Percentiles rank a stretch among this genome's conserved stretches.
Conservation (phyloP, 2,797 vertebrate genomes). For the Petrocephalus schoutedeni region DNA sequence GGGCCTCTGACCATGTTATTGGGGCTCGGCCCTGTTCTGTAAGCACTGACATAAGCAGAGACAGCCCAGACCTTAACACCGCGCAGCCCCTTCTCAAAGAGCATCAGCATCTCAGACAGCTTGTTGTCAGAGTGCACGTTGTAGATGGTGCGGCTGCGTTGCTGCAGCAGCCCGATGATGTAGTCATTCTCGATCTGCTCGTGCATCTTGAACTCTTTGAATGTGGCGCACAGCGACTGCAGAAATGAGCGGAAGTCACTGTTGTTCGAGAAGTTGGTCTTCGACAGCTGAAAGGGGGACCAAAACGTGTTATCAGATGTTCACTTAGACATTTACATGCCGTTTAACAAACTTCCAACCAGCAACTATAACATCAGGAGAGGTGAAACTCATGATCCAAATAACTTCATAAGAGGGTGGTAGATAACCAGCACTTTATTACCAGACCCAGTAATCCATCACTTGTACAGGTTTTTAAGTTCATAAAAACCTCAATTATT, state of each 20-base stretch:
- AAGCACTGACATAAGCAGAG: not conserved
- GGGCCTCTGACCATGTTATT: not conserved
- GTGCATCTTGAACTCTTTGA: slow-evolving; percentile 98
- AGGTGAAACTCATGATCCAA: not conserved
- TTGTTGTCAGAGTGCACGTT: slow-evolving; percentile 97
- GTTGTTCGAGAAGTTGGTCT: slow-evolving; percentile 99
- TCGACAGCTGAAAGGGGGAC: slow-evolving; percentile 74
- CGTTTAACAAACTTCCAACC: not conserved
- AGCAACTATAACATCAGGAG: not conserved
- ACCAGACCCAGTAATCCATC: not conserved
- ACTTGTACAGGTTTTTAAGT: not conserved
- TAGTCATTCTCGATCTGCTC: slow-evolving; percentile 98
- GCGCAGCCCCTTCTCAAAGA: slow-evolving; percentile 91
- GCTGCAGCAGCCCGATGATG: slow-evolving; percentile 89
- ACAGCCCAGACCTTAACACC: slow-evolving; percentile 76
- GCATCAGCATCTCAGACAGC: slow-evolving; percentile 91
- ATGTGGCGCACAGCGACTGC: slow-evolving; percentile 90
- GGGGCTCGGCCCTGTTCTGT: not conserved
- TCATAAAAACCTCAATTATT: not conserved
- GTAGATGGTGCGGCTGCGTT: slow-evolving; percentile 88
- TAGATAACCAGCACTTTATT: not conserved
- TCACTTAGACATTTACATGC: not conserved
- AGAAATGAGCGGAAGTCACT: slow-evolving; percentile 93
- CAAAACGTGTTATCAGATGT: slow-evolving; percentile 24
- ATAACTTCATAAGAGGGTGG: not conserved